A percentile compares a stretch with the other conserved stretches of the same genome.
These are phyloP conservation scores for Nymphalis io DNA, from an alignment of 1,140 invertebrate species.

Conservation along the genomic window DNA sequence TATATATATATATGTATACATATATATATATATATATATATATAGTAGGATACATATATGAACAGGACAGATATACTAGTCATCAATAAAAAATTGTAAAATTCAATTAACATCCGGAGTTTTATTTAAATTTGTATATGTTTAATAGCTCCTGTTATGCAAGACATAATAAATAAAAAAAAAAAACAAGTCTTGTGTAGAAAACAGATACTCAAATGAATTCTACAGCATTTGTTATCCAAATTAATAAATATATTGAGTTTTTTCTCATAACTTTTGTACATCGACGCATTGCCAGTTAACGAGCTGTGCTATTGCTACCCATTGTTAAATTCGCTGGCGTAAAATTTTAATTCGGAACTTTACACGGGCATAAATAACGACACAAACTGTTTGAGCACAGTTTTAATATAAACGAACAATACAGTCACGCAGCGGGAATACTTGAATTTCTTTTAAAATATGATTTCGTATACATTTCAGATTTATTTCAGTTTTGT, in stretches of 20 bases:
- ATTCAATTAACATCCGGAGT: too few species aligned
- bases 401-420: conserved; percentile 25
- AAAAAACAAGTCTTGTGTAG: neutral
- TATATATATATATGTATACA: too few species aligned
- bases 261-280: conserved; percentile 5
- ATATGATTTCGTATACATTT: neutral
- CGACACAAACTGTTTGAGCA: conserved; percentile 17
- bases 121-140: too few species aligned
- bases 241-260: neutral
- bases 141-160: too few species aligned
- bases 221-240: neutral
- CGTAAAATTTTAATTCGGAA: conserved; percentile 21
- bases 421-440: neutral
- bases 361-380: conserved; percentile 29
- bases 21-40: too few species aligned
- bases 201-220: neutral
- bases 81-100: too few species aligned
- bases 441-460: neutral
- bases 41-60: too few species aligned
- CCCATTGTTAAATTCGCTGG: conserved; percentile 3
- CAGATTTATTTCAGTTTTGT: too few species aligned
- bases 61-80: too few species aligned
- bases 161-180: too few species aligned
- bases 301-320: neutral
- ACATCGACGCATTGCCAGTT: neutral